Base-by-base conservation (phyloP, 2,797 vertebrate species). In the Hipposideros larvatus region DNA sequence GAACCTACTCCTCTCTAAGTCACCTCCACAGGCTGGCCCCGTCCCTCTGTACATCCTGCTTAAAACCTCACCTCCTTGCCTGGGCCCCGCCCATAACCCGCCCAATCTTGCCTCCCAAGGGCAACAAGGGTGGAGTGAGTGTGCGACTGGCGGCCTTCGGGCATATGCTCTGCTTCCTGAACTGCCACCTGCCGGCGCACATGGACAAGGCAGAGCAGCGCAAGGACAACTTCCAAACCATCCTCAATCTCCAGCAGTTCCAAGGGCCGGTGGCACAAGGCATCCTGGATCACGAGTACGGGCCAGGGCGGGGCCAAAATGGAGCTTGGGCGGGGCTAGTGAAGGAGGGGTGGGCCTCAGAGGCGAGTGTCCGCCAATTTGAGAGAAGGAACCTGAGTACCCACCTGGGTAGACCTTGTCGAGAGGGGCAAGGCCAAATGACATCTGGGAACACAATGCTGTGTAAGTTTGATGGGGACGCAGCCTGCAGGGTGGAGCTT, bases 161-260 rank as follows among this genome's bases (percentile, higher is more conserved):
- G 71, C 99, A 99, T 98, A 99, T 99, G 96, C 98, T 99, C 92
- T 99, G 99, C 98, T 99, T 99, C 98, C 98, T 99, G 46, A 99
- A 99, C 98, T 99, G 99, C 98, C 99, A 99, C 98, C 99, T 99
- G 97, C 99, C 99, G 1, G 99, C 99, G 1, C 99, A 99, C 98
- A 99, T 99, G 99, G 99, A 99, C 98, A 99, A 99, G 98, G 99
- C 99, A 0, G 99, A 99, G 48, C 99, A 99, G 98, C 99, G 99
- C 94, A 99, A 99, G 98, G 99, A 99, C 95, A 99, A 99, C 98
- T 99, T 99, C 89, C 99, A 99, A 98, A 99, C 99, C 98, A 99
- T 99, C 96, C 98, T 99, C 94, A 99, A 99, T 97, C 99, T 99
- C 98, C 99, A 99, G 98, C 99, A 99, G 98, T 99, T 99, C 70